Evolutionary conservation across 2,888 invertebrate genomes (phyloP).

Genomic region (Neria commutata): DNA sequence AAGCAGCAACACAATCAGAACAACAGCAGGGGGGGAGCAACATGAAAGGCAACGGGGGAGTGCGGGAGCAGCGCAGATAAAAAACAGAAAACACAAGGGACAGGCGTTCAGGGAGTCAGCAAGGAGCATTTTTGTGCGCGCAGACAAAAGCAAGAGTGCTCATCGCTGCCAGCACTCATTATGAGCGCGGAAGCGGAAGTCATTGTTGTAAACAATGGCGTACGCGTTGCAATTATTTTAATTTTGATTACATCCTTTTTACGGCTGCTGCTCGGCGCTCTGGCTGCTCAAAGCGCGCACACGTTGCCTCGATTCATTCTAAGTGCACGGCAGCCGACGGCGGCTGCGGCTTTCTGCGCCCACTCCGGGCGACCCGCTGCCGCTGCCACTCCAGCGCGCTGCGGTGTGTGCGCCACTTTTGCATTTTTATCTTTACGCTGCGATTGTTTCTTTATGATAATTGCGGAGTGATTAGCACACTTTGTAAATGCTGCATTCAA

Average conservation of each 20-base stretch:
- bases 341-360: too few relatives aligned
- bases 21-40: too few relatives aligned
- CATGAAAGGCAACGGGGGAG: too few relatives aligned
- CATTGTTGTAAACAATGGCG: slow-evolving; percentile 55
- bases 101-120: not conserved
- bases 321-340: not conserved
- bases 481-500: slow-evolving; percentile 5
- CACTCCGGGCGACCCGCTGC: too few relatives aligned
- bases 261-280: not conserved
- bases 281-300: not conserved
- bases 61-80: too few relatives aligned
- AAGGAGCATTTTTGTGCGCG: not conserved
- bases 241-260: slow-evolving; percentile 50
- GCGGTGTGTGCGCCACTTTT: not conserved
- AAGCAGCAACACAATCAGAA: not conserved
- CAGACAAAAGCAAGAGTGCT: not conserved
- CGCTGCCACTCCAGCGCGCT: too few relatives aligned
- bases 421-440: slow-evolving; percentile 9
- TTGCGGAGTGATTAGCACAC: slow-evolving; percentile 21
- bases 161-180: not conserved
- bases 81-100: not conserved
- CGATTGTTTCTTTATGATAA: slow-evolving; percentile 15
- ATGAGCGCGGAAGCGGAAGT: slow-evolving; percentile 55
- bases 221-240: slow-evolving; percentile 56
- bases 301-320: not conserved